These are phyloP conservation scores for Homarus gammarus DNA, from an alignment of 2,888 invertebrate genomes.

Conservation along the genomic window DNA sequence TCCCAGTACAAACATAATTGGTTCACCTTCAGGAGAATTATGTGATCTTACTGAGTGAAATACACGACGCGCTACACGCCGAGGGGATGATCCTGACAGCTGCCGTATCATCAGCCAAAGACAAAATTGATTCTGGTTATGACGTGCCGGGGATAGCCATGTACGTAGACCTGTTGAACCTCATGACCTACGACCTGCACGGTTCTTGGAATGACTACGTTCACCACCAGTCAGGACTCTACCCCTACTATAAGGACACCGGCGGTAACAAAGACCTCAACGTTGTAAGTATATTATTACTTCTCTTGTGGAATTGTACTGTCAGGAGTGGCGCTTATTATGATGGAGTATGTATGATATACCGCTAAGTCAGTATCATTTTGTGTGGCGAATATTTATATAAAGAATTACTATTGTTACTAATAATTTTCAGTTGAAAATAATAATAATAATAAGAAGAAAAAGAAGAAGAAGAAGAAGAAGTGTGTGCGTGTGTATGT, in stretches of 20 bases:
- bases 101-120: constrained; percentile 82
- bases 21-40: constrained; percentile 81
- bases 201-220: constrained; percentile 84
- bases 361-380: no score
- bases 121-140: constrained; percentile 82
- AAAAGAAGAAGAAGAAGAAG: no score
- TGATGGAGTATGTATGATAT: no score
- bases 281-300: constrained; percentile 81
- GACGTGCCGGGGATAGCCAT: constrained; percentile 81
- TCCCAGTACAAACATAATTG: no score
- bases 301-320: no score
- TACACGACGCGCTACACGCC: constrained; percentile 82
- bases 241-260: constrained; percentile 78
- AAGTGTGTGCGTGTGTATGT: no score
- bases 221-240: constrained; percentile 86
- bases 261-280: constrained; percentile 78
- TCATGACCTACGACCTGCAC: constrained; percentile 88
- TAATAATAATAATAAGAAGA: no score
- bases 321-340: no score
- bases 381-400: no score
- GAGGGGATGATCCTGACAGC: constrained; percentile 82
- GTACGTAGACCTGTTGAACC: constrained; percentile 84
- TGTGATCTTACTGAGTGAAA: constrained; percentile 82
- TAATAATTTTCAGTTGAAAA: no score
- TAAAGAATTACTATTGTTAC: no score